phyloP scores from a whole-genome alignment of 2,888 invertebrate genomes.

The Dicranocentrus wangi region DNA sequence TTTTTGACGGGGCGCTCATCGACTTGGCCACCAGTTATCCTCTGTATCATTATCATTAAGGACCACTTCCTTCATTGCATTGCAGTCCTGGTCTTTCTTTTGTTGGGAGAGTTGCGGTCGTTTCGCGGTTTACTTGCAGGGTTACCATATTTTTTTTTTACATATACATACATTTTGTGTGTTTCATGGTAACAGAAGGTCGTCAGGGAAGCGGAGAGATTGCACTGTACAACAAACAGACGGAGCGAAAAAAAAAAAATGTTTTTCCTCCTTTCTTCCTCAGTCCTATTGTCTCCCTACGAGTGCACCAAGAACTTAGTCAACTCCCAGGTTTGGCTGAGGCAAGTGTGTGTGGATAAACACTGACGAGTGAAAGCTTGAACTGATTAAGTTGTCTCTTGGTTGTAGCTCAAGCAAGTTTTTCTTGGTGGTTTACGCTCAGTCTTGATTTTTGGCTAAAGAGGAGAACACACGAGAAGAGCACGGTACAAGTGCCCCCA shows the following conservation, averaged over 20 bases:
- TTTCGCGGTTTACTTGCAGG: slow-evolving; percentile 49
- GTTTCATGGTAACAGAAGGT: slow-evolving; percentile 21
- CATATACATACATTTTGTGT: slow-evolving; percentile 15
- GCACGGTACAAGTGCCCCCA: too few relatives aligned
- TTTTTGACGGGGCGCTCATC: too few relatives aligned
- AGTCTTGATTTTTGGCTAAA: too few relatives aligned
- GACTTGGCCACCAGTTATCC: not conserved
- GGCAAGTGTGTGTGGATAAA: not conserved
- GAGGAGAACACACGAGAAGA: too few relatives aligned
- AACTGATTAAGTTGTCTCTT: not conserved
- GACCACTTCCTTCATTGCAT: slow-evolving; percentile 21
- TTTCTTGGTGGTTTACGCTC: too few relatives aligned
- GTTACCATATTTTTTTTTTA: too few relatives aligned
- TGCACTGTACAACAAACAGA: not conserved
- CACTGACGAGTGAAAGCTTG: not conserved
- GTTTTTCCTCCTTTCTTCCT: not conserved
- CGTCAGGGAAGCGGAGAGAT: slow-evolving; percentile 11
- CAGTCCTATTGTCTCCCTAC: too few relatives aligned
- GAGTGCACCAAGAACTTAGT: not conserved
- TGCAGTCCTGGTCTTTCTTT: slow-evolving; percentile 19
- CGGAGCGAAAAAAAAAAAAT: not conserved
- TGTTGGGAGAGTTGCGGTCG: slow-evolving; percentile 33
- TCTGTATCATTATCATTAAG: slow-evolving; percentile 25
- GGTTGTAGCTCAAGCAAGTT: too few relatives aligned
- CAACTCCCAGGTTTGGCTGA: not conserved